phyloP scores from a whole-genome alignment of 2,113 vertebrate species.

The Myxocyprinus asiaticus region DNA sequence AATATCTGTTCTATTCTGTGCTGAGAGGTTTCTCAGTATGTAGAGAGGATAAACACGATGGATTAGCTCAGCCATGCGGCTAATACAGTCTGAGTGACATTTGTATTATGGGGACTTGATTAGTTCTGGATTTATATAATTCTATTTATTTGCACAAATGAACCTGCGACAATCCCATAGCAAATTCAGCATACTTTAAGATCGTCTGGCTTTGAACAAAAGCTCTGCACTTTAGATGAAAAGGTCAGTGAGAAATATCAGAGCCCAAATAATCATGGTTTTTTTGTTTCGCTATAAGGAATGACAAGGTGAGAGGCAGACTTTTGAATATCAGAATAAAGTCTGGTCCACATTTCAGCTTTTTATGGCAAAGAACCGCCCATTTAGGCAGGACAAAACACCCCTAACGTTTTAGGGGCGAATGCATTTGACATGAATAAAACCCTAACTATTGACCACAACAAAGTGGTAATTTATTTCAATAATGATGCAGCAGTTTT shows the following conservation, averaged over 20 bases:
- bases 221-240: background rate
- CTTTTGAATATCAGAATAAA: too few species aligned
- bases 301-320: too few species aligned
- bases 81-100: slow-evolving; percentile 28
- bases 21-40: background rate
- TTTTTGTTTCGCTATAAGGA: too few species aligned
- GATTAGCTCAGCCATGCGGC: slow-evolving; percentile 37
- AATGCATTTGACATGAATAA: too few species aligned
- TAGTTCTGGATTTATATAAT: slow-evolving; percentile 11
- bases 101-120: background rate
- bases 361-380: too few species aligned
- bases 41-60: background rate
- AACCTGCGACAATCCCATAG: background rate
- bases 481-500: too few species aligned
- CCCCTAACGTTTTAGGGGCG: too few species aligned
- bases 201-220: background rate
- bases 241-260: background rate
- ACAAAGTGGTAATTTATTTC: too few species aligned
- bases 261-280: too few species aligned
- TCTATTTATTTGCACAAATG: slow-evolving; percentile 21
- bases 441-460: too few species aligned
- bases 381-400: too few species aligned
- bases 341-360: too few species aligned
- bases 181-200: background rate
- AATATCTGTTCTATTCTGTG: background rate